Percentiles rank a stretch among this genome's conserved stretches.
These are phyloP conservation scores for Apantesis nais DNA, from an alignment of 2,888 invertebrate genomes.

Conservation along the genomic window DNA sequence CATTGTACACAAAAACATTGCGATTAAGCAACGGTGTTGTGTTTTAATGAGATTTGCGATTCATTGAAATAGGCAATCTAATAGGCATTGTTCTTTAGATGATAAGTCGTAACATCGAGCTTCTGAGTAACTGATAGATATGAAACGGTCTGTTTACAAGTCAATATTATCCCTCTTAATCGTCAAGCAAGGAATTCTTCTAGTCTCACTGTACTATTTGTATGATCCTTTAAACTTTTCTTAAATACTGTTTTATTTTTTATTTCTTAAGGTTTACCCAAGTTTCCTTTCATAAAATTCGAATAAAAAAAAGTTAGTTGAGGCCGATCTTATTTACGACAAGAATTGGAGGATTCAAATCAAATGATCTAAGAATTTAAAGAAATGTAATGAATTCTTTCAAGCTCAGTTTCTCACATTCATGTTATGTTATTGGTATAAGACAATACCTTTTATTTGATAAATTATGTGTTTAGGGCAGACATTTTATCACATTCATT, in stretches of 20 bases:
- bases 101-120: background rate
- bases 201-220: too few species aligned
- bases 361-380: background rate
- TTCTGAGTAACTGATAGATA: too few species aligned
- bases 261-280: too few species aligned
- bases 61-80: background rate
- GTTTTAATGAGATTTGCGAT: background rate
- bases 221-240: too few species aligned
- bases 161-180: too few species aligned
- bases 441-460: constrained; percentile 17
- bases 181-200: too few species aligned
- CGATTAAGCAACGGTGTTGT: background rate
- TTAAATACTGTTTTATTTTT: too few species aligned
- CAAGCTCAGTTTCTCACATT: background rate
- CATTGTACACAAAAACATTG: background rate
- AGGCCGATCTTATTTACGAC: too few species aligned
- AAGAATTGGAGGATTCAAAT: background rate
- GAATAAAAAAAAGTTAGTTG: too few species aligned
- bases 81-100: background rate
- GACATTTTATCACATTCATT: constrained; percentile 9
- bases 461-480: constrained; percentile 26
- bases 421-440: background rate
- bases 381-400: background rate
- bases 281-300: too few species aligned
- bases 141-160: too few species aligned